Base-by-base conservation (phyloP, 2,113 vertebrate species). In the Sander lucioperca region DNA sequence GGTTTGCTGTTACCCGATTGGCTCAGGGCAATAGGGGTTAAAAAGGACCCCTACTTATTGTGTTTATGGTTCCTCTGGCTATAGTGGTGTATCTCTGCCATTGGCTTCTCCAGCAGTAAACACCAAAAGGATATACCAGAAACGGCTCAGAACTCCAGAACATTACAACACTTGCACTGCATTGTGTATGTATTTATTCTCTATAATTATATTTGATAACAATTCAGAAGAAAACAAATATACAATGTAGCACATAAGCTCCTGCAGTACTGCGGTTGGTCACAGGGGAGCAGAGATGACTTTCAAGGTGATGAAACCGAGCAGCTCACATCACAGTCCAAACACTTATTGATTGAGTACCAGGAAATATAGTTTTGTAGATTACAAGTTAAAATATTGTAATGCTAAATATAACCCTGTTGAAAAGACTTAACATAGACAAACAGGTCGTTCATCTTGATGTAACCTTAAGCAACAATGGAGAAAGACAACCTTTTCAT, bases 41-140 rank as follows among this genome's bases (percentile, higher is more conserved):
- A 80, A 58, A 23, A 58, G 43, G 64, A 88, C 21, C 13, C 75
- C 73, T 88, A 85, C 85, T 93, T 92, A 78, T 89, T 86, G 81
- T 94, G 94, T 96, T 95, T 95, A 91, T 77, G 66, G 69, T 93
- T 53, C 30, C 67, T 68, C 39, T 21, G 76, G 30, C 14, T 33
- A 73, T 84, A 58, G 43, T 56, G 82, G 80, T 71, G 11, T 74
- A 75, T 69, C 64, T 74, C 9, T 51, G 36, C 25, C 14, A 72
- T 83, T 65, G 50, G 25, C 21, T 77, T 59, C 6, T 62, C 13
- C 25, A 79, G 18, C 65, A 87, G 5, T 53, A 65, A 71, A 88
- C 62, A 67, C 14, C 33, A 47, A 72, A 39, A 75, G 43, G 36
- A 33, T 27, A 50, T 9, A 36, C 19, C 13, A 27, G 33, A 61